Conservation (phyloP, 2,113 vertebrate genomes). For the Catharus fuscescens region DNA sequence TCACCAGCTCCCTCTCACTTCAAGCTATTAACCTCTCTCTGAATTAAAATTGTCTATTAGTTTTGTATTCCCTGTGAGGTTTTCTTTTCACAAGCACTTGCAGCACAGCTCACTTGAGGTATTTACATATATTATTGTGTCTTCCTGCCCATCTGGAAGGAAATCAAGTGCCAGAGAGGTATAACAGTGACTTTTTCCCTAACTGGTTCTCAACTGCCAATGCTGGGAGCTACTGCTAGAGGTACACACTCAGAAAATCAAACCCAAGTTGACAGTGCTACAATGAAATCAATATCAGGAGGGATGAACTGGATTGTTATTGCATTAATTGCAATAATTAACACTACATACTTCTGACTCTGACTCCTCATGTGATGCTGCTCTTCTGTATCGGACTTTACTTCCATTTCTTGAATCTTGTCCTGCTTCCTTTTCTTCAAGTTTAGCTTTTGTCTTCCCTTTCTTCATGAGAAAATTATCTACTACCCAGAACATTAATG, state of each 20-base stretch:
- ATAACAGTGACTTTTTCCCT: neutral
- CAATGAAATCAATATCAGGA: neutral
- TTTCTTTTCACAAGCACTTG: neutral
- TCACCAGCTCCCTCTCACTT: neutral
- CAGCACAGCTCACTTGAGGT: neutral
- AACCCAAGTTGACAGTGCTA: neutral
- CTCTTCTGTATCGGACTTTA: constrained; percentile 94
- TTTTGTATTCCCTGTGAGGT: neutral
- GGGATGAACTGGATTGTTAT: neutral
- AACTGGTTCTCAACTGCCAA: neutral
- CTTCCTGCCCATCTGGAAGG: neutral
- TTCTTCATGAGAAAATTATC: constrained; percentile 99
- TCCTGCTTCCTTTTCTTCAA: constrained; percentile 88
- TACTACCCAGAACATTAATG: constrained; percentile 98
- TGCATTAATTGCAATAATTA: neutral
- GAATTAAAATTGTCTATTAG: neutral
- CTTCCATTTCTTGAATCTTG: constrained; percentile 89
- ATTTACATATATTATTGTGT: neutral
- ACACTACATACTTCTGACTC: constrained; percentile 89
- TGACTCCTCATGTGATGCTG: constrained; percentile 94
- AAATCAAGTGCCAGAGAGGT: neutral
- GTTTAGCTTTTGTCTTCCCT: constrained; percentile 96
- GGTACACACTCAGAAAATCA: neutral
- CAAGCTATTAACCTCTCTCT: neutral
- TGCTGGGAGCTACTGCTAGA: neutral